Percentiles rank a stretch among this genome's conserved stretches.
phyloP scores from a whole-genome alignment of 2,113 vertebrate genomes.

The Microcebus tavaratra region DNA sequence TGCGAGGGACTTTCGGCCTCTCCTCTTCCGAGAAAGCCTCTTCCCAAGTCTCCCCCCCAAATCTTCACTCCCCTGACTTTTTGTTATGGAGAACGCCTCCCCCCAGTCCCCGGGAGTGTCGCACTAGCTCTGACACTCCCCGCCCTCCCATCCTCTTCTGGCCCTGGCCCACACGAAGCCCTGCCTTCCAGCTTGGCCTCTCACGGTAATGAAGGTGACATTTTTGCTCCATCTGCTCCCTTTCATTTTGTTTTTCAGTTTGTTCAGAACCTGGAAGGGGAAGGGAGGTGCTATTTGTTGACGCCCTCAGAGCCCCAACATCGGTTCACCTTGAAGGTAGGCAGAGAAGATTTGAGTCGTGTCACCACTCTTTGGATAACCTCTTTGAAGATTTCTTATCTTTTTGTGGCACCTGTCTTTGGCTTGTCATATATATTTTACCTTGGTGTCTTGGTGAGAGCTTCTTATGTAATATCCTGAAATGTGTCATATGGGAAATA shows the following conservation, averaged over 20 bases:
- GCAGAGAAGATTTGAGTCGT: conserved; percentile 37
- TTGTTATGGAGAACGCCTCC: background rate
- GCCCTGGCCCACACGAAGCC: background rate
- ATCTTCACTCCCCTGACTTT: background rate
- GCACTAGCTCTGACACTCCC: background rate
- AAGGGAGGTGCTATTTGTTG: background rate
- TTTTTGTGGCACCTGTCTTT: conserved; percentile 41
- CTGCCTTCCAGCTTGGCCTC: background rate
- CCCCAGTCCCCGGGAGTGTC: background rate
- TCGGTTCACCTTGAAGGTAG: conserved; percentile 16
- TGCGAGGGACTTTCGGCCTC: background rate
- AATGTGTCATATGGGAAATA: conserved; percentile 67
- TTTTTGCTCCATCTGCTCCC: background rate
- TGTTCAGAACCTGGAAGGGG: background rate
- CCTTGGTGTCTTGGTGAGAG: conserved; percentile 50
- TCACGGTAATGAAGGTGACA: background rate
- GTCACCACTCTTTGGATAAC: background rate
- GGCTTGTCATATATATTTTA: conserved; percentile 60
- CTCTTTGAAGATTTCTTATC: conserved; percentile 21
- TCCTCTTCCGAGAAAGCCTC: background rate
- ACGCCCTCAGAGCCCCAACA: background rate
- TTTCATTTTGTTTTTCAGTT: background rate
- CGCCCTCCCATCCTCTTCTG: background rate
- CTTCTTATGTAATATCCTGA: conserved; percentile 66
- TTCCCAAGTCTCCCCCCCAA: background rate